Conservation (phyloP, 2,888 invertebrate species). For the Ectemnius lituratus region DNA sequence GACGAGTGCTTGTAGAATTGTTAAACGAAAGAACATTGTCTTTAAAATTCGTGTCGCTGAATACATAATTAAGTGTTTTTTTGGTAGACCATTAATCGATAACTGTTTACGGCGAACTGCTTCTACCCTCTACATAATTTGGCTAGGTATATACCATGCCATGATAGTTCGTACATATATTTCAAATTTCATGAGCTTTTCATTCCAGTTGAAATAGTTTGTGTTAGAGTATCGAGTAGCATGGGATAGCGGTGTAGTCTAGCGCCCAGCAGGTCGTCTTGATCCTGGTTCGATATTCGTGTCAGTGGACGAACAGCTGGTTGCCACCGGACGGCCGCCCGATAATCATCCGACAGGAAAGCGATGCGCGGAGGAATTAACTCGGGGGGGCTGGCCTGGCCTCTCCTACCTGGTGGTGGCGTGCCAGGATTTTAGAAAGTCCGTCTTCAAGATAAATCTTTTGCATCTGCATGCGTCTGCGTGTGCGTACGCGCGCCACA, state of each 20-base stretch:
- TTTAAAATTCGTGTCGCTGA: conserved; percentile 5
- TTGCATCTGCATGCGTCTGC: neutral
- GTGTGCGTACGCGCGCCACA: conserved; percentile 14
- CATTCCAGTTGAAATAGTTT: no score
- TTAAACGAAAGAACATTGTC: neutral
- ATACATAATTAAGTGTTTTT: conserved; percentile 1
- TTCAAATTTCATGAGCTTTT: no score
- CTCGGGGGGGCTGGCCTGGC: conserved; percentile 10
- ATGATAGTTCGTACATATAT: no score
- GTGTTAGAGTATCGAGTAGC: neutral
- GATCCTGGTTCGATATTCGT: conserved; percentile 12
- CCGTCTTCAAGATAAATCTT: conserved; percentile 26
- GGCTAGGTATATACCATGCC: no score
- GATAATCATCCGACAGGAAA: conserved; percentile 29
- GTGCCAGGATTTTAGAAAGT: conserved; percentile 52
- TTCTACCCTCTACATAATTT: neutral
- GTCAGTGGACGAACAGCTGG: conserved; percentile 12
- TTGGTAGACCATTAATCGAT: conserved; percentile 1
- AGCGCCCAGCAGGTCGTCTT: neutral
- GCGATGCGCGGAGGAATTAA: conserved; percentile 32
- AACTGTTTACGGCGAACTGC: neutral
- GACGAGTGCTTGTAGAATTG: no score
- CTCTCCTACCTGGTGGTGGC: conserved; percentile 29
- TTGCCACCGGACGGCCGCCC: conserved; percentile 2
- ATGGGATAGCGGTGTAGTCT: neutral